Evolutionary conservation across 2,797 vertebrate genomes (phyloP).

Genomic region (Tauraco hartlaubi): DNA sequence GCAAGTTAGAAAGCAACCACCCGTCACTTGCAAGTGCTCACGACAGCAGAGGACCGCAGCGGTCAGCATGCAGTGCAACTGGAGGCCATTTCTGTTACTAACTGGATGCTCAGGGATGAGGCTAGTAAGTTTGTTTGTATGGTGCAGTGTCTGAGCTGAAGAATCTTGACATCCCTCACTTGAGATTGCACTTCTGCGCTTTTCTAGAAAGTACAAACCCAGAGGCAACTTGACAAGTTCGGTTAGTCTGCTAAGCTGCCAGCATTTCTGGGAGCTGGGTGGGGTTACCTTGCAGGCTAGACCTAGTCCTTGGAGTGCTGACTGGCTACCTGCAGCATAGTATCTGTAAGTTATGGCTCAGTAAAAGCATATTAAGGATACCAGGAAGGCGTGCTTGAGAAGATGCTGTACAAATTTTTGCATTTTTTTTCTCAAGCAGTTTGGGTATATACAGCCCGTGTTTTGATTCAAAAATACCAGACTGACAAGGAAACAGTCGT

Average conservation of each 20-base stretch:
- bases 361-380: neutral
- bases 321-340: neutral
- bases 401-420: neutral
- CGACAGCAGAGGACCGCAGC: neutral
- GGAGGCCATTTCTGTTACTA: rapidly evolving
- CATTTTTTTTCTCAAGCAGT: neutral
- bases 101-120: neutral
- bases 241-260: neutral
- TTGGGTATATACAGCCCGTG: neutral
- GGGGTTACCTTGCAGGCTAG: neutral
- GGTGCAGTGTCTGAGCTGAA: neutral
- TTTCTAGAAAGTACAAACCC: neutral
- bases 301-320: neutral
- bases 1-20: neutral
- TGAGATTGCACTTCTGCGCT: neutral
- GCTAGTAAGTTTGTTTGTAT: neutral
- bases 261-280: neutral
- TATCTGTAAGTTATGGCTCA: neutral
- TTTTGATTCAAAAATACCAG: neutral
- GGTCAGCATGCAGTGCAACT: neutral
- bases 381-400: neutral
- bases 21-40: neutral
- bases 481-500: neutral
- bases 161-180: neutral
- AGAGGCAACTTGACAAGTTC: neutral